These are phyloP conservation scores for Hanleya hanleyi DNA, from an alignment of 2,888 invertebrate species.

Conservation along the genomic window DNA sequence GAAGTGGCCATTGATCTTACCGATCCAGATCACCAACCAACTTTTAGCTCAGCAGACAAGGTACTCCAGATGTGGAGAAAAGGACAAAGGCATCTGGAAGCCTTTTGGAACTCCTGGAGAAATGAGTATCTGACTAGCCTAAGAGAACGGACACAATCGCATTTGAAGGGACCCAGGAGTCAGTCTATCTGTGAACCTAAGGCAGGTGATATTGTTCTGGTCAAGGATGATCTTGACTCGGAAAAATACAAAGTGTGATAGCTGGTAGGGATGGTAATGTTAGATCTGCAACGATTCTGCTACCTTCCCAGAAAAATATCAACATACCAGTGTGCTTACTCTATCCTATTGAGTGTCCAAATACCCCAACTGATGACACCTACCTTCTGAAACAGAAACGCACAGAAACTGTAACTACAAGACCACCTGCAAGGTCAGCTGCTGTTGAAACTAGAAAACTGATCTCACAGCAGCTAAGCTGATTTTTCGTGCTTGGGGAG, in stretches of 20 bases:
- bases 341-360: slow-evolving; percentile 21
- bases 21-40: not conserved
- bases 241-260: slow-evolving; percentile 4
- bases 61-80: slow-evolving; percentile 17
- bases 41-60: not conserved
- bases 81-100: slow-evolving; percentile 17
- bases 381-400: no score
- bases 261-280: slow-evolving; percentile 16
- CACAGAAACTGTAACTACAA: no score
- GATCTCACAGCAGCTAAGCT: no score
- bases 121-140: slow-evolving; percentile 22
- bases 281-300: slow-evolving; percentile 16
- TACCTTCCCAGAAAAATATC: not conserved
- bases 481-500: no score
- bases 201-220: slow-evolving; percentile 16
- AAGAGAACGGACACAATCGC: slow-evolving; percentile 18
- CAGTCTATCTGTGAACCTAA: not conserved
- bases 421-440: no score
- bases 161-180: slow-evolving; percentile 9
- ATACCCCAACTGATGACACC: no score
- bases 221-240: slow-evolving; percentile 24
- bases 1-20: not conserved
- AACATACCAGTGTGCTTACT: slow-evolving; percentile 16
- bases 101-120: slow-evolving; percentile 26
- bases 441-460: no score